phyloP scores from a whole-genome alignment of 2,888 invertebrate species.

The Tholera decimalis region DNA sequence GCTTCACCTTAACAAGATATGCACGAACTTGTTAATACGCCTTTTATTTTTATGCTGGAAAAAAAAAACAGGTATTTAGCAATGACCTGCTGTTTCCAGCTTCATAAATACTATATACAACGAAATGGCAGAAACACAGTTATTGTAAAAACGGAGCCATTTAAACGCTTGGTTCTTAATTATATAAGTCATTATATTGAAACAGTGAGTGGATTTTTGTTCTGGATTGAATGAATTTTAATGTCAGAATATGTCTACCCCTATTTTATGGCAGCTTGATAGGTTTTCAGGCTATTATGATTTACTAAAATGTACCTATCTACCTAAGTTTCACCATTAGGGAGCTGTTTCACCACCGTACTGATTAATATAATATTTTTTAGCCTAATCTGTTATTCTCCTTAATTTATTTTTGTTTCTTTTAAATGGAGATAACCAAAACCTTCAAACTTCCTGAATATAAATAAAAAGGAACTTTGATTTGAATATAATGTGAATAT shows the following conservation, averaged over 20 bases:
- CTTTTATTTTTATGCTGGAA: slow-evolving; percentile 25
- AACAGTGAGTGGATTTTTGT: background rate
- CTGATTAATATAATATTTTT: too few relatives aligned
- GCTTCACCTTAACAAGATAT: slow-evolving; percentile 42
- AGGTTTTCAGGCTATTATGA: too few relatives aligned
- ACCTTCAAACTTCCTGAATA: too few relatives aligned
- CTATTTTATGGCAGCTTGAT: too few relatives aligned
- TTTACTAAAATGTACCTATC: too few relatives aligned
- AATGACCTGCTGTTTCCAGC: slow-evolving; percentile 5
- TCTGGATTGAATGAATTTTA: too few relatives aligned
- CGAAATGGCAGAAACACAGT: background rate
- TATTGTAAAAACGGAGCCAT: background rate
- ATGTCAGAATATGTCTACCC: too few relatives aligned
- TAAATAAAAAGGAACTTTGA: background rate
- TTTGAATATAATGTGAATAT: background rate
- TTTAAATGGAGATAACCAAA: too few relatives aligned
- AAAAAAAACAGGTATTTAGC: slow-evolving; percentile 23
- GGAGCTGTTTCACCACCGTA: too few relatives aligned
- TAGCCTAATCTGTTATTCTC: too few relatives aligned
- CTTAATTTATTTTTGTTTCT: too few relatives aligned
- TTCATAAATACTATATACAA: background rate
- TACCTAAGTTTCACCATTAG: too few relatives aligned
- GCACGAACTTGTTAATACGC: background rate
- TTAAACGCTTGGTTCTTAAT: background rate
- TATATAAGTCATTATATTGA: slow-evolving; percentile 11